Percentiles rank a stretch among this genome's conserved stretches.
These are phyloP conservation scores for Astreopora myriophthalma DNA, from an alignment of 64 coral and sea anemone genomes.

Conservation along the genomic window DNA sequence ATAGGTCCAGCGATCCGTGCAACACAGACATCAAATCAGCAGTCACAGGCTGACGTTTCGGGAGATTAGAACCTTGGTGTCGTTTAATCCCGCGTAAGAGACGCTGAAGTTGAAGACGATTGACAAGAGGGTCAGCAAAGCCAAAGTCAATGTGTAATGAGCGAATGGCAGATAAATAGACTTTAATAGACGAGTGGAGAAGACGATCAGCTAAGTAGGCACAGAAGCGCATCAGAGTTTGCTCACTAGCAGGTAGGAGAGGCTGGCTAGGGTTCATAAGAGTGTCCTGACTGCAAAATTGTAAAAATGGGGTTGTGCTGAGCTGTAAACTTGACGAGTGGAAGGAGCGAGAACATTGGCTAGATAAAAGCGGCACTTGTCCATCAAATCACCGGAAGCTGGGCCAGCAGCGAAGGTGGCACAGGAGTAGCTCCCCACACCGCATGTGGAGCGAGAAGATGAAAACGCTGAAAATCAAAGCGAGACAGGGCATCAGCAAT, in stretches of 20 bases:
- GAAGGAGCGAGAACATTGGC: conserved; percentile 1
- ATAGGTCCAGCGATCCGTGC: not conserved
- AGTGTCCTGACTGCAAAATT: conserved; percentile 8
- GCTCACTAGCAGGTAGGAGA: conserved; percentile 3
- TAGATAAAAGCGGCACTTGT: not conserved
- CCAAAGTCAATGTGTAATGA: conserved; percentile 18
- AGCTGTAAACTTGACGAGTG: conserved; percentile 2
- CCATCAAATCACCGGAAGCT: not conserved
- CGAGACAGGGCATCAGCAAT: conserved; percentile 24
- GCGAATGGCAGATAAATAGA: not conserved
- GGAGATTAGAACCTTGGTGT: not conserved
- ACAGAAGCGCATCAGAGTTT: not conserved
- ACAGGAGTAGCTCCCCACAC: not conserved
- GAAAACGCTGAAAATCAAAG: conserved; percentile 10
- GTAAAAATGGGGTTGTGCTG: not conserved
- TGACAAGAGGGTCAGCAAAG: not conserved
- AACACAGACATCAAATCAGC: not conserved
- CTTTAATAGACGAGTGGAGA: not conserved
- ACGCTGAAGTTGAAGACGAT: conserved; percentile 1
- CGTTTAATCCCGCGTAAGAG: not conserved
- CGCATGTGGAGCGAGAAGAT: not conserved
- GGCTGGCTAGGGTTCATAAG: not conserved
- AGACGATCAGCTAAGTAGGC: not conserved
- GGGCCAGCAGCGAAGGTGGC: not conserved
- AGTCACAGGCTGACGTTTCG: not conserved